Base-by-base conservation (phyloP, 1,140 invertebrate species). In the Panonychus citri region DNA sequence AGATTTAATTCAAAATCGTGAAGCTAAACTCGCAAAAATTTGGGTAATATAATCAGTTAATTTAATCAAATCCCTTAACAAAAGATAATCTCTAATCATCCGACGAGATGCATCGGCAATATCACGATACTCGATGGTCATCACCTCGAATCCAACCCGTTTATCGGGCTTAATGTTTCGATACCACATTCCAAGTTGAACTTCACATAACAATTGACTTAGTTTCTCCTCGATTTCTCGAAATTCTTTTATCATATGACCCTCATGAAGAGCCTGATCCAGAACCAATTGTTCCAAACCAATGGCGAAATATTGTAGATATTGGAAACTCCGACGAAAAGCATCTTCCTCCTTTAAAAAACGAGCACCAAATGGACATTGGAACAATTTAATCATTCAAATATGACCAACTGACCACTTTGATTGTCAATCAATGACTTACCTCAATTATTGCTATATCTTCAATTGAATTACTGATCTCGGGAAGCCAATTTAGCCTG, bases 11-110 rank as follows among this genome's bases (percentile, higher is more conserved):
- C 30, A 34, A 34, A 7, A 34, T 7, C 12, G 30, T 34, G 30
- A 34, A 12, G 30, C 30, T 7, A 34, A 12, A 34, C 12, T 34
- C 12, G 30, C 30, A 34, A 78, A 77, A 30, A 76, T 69, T 55
- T 78, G 65, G 8, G 71, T 65, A 12, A 78, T 66, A 64, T 77
- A 79, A 54, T 79, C 71, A 13, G 80, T 67, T 0, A 72, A 70
- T 61, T 76, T 76, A 67, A 79, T 74, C 67, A 78, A 81, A 61
- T 81, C 78, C 34, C 77, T 69, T 61, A 77, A 74, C 57, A 81
- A 79, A 28, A 80, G 40, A 72, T 75, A 80, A 64, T 81, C 77
- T 17, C 79, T 70, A 1, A 77, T 60, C 56, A 74, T 71, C 17
- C 75, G 66, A 15, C 64, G 63, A 1, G 76, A 74, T 17, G 66